Evolutionary conservation across 2,113 vertebrate species (phyloP).

Genomic region (Struthio camelus): DNA sequence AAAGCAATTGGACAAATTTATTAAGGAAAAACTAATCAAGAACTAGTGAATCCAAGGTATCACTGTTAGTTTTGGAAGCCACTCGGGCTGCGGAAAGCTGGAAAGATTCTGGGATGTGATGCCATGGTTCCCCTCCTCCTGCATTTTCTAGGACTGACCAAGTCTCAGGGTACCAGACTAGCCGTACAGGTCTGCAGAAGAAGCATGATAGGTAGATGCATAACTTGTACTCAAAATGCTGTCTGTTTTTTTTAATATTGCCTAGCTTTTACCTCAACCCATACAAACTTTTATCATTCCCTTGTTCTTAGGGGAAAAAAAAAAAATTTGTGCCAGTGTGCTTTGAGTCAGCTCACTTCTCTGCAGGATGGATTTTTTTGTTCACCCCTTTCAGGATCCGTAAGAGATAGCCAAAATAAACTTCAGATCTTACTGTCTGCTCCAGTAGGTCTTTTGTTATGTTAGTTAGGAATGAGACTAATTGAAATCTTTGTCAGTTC

Average conservation of each 20-base stretch:
- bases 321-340: neutral
- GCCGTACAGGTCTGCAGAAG: neutral
- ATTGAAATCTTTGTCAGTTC: slow-evolving; percentile 11
- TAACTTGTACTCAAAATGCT: neutral
- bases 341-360: neutral
- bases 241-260: neutral
- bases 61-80: neutral
- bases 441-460: neutral
- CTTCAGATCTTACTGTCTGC: neutral
- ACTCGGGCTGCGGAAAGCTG: neutral
- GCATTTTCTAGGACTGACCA: neutral
- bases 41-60: neutral
- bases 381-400: neutral
- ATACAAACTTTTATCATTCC: neutral
- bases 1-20: neutral
- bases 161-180: neutral
- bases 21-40: neutral
- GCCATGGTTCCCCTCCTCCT: neutral
- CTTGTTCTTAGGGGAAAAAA: neutral
- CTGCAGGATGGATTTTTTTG: neutral
- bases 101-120: neutral
- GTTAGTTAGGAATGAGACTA: slow-evolving; percentile 26
- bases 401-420: neutral
- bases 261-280: neutral
- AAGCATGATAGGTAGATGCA: neutral